Evolutionary conservation across 2,113 vertebrate genomes (phyloP).

Genomic region (Dasyprocta punctata): DNA sequence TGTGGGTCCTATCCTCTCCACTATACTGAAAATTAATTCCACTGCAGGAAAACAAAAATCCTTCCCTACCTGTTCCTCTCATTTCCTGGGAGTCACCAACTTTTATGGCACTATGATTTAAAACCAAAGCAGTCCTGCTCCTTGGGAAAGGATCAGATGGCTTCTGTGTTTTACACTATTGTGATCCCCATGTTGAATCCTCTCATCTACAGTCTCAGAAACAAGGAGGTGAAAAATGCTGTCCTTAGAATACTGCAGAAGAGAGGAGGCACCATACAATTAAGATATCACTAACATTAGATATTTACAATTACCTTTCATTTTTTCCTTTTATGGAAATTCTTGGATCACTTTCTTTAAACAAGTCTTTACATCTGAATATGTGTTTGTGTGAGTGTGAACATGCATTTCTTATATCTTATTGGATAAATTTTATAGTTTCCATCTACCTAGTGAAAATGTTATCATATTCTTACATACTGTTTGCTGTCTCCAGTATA

Average conservation of each 20-base stretch:
- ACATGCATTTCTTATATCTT: not conserved
- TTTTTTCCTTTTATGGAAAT: not conserved
- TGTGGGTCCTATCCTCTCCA: not conserved
- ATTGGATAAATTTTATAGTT: not conserved
- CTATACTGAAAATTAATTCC: not conserved
- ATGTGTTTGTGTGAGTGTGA: not conserved
- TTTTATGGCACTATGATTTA: not conserved
- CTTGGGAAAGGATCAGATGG: too few relatives aligned
- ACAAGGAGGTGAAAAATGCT: not conserved
- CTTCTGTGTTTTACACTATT: too few relatives aligned
- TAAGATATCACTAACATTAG: not conserved
- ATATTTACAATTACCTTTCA: rapidly evolving
- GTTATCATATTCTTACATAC: not conserved
- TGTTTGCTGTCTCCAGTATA: not conserved
- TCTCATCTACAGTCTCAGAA: too few relatives aligned
- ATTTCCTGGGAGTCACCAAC: not conserved
- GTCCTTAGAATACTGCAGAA: too few relatives aligned
- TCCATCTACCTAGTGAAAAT: not conserved
- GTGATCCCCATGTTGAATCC: too few relatives aligned
- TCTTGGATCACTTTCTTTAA: not conserved
- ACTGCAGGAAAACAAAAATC: not conserved
- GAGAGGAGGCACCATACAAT: not conserved
- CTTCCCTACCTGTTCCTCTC: not conserved
- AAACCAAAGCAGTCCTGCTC: not conserved
- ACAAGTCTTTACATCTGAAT: not conserved